Evolutionary conservation across 1,140 invertebrate genomes (phyloP), one percentile per base, ranked within the genome.

Genomic region (Himalopsyche phryganea): DNA sequence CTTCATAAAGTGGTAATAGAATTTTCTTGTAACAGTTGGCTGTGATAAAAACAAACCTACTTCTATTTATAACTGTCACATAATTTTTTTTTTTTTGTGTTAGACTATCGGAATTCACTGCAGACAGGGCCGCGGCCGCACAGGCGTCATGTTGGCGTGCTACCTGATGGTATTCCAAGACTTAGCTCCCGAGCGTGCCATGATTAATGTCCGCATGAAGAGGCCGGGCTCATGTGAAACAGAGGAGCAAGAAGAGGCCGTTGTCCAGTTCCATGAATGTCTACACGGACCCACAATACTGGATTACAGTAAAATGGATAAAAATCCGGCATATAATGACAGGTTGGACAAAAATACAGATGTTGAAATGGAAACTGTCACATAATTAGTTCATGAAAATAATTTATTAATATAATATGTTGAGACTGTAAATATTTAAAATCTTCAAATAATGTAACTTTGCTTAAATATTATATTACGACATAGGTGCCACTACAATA

Each of bases 71-170:
- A n/a, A n/a, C n/a, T n/a, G n/a, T n/a, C n/a, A n/a, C n/a, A n/a
- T n/a, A n/a, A n/a, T n/a, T n/a, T n/a, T n/a, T n/a, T n/a, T n/a
- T n/a, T n/a, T 28, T 28, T 28, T 9, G 9, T 9, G 23, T 1
- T 69, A 89, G 85, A 74, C 81, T 9, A 75, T 88, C 5, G 85
- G 84, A 13, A 80, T 88, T 6, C 86, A 88, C 68, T 88, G 86
- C 66, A 71, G 83, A 11, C 81, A 84, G 66, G 87, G 86, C 0
- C 69, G 81, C 36, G 86, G 86, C 6, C 69, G 86, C 36, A 87
- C 86, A 0, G 86, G 86, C 18, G 83, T 83, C 1, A 83, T 89
- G 81, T 76, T 83, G 9, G 85, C 86, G 1, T 87, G 86, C 69
- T 88, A 86, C 66, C 71, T 88, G 32, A 81, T 87, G 5, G 76